Evolutionary conservation across 2,797 vertebrate genomes (phyloP), one percentile per base, ranked within the genome.

Genomic region (Eulemur mongoz): DNA sequence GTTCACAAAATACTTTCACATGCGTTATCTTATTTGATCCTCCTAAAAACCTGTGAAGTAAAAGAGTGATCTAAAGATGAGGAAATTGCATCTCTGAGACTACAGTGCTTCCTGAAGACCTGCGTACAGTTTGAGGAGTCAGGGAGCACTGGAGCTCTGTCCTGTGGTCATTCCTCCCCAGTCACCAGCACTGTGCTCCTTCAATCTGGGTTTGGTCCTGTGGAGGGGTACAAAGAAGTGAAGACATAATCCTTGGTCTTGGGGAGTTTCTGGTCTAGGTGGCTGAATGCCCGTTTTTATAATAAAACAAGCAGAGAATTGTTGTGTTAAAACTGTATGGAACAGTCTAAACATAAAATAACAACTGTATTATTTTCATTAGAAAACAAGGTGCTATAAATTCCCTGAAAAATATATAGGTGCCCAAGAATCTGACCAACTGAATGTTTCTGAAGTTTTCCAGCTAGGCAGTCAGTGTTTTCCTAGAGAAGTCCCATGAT

Each of bases 1-100:
- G 75, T 83, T 96, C 89, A 89, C 82, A 93, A 93, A 95, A 76
- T 86, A 94, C 61, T 76, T 91, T 82, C 57, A 76, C 38, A 38
- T 61, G 20, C n/a, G 30, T 95, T 95, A 65, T 94, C 40, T 79
- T 91, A 86, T 65, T 81, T 92, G 82, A 93, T 86, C 63, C 43
- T 96, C 20, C 20, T 30, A 65, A 90, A 88, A 43, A 43, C 18
- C 2, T 5, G 32, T 65, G 45, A 95, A 63, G 32, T 57, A 32
- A 48, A 45, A 48, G 30, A 76, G n/a, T 59, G 83, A 84, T 85
- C 50, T 82, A 38, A 90, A 57, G 7, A 81, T n/a, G 52, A 92
- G 73, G 43, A 89, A 93, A 96, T 67, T 61, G 35, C 63, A 85
- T 79, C 45, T 81, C 81, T 45, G 70, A 96, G 38, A 88, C 45